These are phyloP conservation scores for Himalopsyche phryganea DNA, from an alignment of 1,140 invertebrate species.

Conservation along the genomic window DNA sequence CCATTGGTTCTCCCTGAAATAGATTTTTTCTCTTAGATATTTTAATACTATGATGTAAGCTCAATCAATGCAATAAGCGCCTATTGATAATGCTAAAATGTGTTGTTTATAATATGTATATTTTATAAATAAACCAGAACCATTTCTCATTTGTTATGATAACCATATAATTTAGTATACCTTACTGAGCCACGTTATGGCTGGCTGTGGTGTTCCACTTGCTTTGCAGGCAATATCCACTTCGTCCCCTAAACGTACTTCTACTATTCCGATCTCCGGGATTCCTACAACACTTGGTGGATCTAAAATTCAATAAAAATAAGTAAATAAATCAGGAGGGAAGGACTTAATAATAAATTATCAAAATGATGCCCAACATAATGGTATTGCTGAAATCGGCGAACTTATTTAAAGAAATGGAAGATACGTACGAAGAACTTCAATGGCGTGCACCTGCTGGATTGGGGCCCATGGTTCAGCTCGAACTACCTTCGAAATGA, in stretches of 20 bases:
- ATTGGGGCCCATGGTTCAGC: conserved; percentile 55
- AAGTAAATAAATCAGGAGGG: too few species aligned
- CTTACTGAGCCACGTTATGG: conserved; percentile 67
- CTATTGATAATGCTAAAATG: too few species aligned
- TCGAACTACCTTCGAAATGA: conserved; percentile 45
- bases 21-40: too few species aligned
- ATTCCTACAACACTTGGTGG: conserved; percentile 62
- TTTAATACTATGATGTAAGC: too few species aligned
- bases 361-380: too few species aligned
- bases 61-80: too few species aligned
- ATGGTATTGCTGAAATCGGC: too few species aligned
- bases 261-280: conserved; percentile 64
- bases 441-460: conserved; percentile 66
- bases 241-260: conserved; percentile 66
- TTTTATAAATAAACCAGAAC: too few species aligned
- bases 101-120: too few species aligned
- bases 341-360: too few species aligned
- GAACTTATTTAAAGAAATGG: background rate
- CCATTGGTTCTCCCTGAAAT: conserved; percentile 59
- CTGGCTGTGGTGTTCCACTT: conserved; percentile 63
- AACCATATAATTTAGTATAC: too few species aligned
- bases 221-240: conserved; percentile 67
- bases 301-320: conserved; percentile 51
- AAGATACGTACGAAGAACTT: conserved; percentile 67
- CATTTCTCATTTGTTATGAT: too few species aligned